Conservation (phyloP, 2,888 invertebrate species). For the Papilio protenor region DNA sequence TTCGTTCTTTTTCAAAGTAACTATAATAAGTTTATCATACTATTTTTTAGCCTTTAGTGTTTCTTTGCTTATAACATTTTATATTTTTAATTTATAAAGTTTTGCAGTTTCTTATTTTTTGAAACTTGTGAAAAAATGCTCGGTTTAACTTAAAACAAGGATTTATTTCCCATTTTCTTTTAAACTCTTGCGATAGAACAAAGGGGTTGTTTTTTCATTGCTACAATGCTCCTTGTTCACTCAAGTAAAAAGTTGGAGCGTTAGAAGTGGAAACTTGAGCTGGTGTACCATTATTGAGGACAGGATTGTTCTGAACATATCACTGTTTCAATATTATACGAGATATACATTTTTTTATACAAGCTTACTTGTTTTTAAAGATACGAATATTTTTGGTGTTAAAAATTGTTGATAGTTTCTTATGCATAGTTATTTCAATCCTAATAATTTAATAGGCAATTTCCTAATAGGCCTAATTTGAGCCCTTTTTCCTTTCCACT, state of each 20-base stretch:
- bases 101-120: neutral
- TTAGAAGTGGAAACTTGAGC: slow-evolving; percentile 30
- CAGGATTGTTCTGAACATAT: slow-evolving; percentile 2
- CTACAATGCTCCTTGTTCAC: slow-evolving; percentile 25
- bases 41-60: neutral
- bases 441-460: too few relatives aligned
- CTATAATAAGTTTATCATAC: neutral
- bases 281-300: slow-evolving; percentile 14
- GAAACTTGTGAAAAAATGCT: neutral
- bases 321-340: neutral
- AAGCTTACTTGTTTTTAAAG: too few relatives aligned
- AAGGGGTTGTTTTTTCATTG: slow-evolving; percentile 31
- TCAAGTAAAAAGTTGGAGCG: slow-evolving; percentile 38
- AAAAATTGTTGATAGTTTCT: neutral
- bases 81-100: too few relatives aligned
- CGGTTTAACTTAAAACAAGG: neutral
- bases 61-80: neutral
- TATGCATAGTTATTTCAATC: neutral
- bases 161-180: slow-evolving; percentile 24
- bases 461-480: too few relatives aligned
- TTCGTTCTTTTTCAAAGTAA: neutral
- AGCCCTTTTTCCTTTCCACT: too few relatives aligned
- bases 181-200: slow-evolving; percentile 26
- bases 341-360: neutral
- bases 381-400: neutral